These are phyloP conservation scores for Ursus arctos DNA, from an alignment of 2,113 vertebrate species.

Conservation along the genomic window DNA sequence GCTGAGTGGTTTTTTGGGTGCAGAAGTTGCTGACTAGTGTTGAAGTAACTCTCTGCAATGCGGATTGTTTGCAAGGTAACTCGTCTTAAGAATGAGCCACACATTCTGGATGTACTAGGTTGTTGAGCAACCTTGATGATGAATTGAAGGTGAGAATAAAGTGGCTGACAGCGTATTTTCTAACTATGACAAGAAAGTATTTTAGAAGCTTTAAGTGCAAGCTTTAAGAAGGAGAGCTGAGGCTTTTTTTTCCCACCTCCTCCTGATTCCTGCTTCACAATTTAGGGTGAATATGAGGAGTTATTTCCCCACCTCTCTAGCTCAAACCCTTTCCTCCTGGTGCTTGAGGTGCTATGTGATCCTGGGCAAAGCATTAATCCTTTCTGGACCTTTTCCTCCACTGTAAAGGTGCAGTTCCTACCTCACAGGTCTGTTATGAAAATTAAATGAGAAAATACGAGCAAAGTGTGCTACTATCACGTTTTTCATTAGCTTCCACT, in stretches of 20 bases:
- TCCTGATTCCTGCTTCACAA: not conserved
- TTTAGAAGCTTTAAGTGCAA: not conserved
- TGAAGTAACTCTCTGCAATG: not conserved
- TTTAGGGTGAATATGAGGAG: not conserved
- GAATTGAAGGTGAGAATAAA: not conserved
- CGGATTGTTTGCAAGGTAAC: not conserved
- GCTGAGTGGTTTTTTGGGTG: fast-evolving
- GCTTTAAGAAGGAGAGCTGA: not conserved
- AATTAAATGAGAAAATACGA: not conserved
- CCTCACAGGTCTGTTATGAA: not conserved
- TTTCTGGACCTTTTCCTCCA: not conserved
- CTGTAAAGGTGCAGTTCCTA: not conserved
- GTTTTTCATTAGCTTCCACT: not conserved
- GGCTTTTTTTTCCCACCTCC: not conserved
- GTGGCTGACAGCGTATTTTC: not conserved
- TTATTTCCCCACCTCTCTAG: not conserved
- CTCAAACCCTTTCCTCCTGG: not conserved
- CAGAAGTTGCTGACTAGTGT: not conserved
- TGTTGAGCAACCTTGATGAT: not conserved
- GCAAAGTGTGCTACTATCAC: not conserved
- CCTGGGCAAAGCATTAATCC: not conserved
- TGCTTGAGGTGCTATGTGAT: not conserved
- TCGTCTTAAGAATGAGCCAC: not conserved
- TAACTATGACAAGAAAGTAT: not conserved
- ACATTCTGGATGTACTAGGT: not conserved